Conservation (phyloP, 1,140 invertebrate genomes). For the Halictus rubicundus region DNA sequence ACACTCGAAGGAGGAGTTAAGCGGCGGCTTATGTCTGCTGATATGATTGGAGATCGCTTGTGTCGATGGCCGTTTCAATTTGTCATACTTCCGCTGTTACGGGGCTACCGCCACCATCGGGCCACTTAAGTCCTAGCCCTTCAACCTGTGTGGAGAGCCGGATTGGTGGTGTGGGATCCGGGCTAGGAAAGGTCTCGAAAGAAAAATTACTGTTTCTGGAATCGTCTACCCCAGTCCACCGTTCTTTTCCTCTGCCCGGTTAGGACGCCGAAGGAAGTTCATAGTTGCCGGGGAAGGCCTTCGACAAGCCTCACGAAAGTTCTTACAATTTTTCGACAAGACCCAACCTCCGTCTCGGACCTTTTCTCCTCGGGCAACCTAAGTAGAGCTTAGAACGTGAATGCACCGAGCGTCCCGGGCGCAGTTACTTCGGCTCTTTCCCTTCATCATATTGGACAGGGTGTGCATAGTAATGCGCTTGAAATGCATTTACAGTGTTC, state of each 20-base stretch:
- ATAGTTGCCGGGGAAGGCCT: conserved; percentile 31
- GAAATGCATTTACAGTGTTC: not conserved
- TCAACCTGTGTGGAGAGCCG: conserved; percentile 5
- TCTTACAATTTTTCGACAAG: conserved; percentile 65
- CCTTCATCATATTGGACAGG: conserved; percentile 33
- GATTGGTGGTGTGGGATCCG: not conserved
- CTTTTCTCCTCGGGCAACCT: not conserved
- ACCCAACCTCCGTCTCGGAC: not conserved
- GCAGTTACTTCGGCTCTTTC: conserved; percentile 28
- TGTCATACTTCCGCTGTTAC: conserved; percentile 64
- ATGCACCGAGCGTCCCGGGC: conserved; percentile 28
- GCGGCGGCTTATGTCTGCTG: conserved; percentile 16
- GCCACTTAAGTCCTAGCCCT: conserved; percentile 42
- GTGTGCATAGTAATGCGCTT: not conserved
- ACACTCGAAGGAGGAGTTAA: conserved; percentile 2
- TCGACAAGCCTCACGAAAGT: conserved; percentile 63
- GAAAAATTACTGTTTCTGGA: conserved; percentile 61
- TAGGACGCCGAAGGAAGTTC: conserved; percentile 43
- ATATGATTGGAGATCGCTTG: conserved; percentile 62
- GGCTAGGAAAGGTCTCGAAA: conserved; percentile 14
- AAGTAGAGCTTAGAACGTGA: conserved; percentile 37
- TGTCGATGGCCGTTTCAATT: conserved; percentile 66
- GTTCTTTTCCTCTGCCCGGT: not conserved
- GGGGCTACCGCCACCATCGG: conserved; percentile 10
- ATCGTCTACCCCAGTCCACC: conserved; percentile 17